Base-by-base conservation (phyloP, 2,888 invertebrate genomes). In the Zelleria hepariella region DNA sequence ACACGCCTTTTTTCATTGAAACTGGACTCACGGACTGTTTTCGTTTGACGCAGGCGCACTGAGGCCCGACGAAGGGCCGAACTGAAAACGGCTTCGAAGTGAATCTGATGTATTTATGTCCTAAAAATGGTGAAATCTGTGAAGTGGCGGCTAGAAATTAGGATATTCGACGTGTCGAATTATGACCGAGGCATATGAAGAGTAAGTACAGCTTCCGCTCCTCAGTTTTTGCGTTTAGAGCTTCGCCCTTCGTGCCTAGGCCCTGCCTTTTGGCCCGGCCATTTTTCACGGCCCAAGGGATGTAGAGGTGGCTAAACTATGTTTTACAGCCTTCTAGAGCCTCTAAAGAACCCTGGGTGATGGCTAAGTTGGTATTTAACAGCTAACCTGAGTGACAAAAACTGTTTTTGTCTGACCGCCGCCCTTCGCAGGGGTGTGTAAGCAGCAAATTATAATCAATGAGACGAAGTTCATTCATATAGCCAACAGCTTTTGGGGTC, bases 131-230 rank as follows among this genome's bases (percentile, higher is more conserved):
- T 93, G 93, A 92, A 93, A 92, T 92, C 91, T 91, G 93, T 92
- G 91, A 92, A 92, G 92, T 92, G 91, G 93, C 93, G 92, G 92
- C 92, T 92, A 91, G 93, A 91, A 92, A 93, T 92, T 95, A 94
- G 93, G 92, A 92, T 93, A 92, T 93, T 93, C 91, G 91, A 91
- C 91, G 92, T 92, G 89, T 93, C 93, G 90, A 94, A 95, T 90
- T 94, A 95, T 95, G 95, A 95, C 94, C 93, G 95, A 95, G 92
- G 92, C 93, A 93, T 93, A 93, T 93, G 95, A 95, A 92, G 94
- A 94, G 95, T 95, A 91, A 94, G 94, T 93, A 80, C 64, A 73
- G 72, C 71, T 67, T 65, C 72, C 75, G 70, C 75, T 67, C 73
- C 77, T 77, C 77, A 79, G 69, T 71, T 82, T 79, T 76, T 70